A percentile compares a stretch with the other conserved stretches of the same genome.
Conservation (phyloP, 2,797 vertebrate genomes). For the Melopsittacus undulatus region DNA sequence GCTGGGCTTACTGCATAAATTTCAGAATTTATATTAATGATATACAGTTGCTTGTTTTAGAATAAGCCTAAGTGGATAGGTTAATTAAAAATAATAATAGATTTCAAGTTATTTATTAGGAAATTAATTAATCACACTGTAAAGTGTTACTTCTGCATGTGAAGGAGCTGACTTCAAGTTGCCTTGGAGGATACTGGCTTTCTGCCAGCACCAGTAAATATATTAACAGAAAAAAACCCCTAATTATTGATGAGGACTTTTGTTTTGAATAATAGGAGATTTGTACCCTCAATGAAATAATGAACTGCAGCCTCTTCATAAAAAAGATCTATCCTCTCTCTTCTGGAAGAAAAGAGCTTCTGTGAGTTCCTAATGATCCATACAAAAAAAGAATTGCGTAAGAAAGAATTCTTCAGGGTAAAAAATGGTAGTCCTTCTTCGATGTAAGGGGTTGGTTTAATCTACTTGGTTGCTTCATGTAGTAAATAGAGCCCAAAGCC, state of each 20-base stretch:
- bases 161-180: neutral
- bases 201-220: neutral
- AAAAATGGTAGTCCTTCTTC: neutral
- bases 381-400: neutral
- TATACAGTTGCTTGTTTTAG: neutral
- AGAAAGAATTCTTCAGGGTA: neutral
- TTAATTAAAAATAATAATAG: constrained; percentile 50
- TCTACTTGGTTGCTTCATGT: neutral
- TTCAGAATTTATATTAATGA: neutral
- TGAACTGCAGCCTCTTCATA: neutral
- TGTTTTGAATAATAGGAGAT: neutral
- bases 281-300: neutral
- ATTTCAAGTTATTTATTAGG: neutral
- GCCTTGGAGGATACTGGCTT: neutral
- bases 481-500: neutral
- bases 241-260: neutral
- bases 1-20: neutral
- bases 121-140: constrained; percentile 24
- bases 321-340: neutral
- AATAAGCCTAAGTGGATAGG: neutral
- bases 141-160: neutral
- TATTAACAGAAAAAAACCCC: neutral
- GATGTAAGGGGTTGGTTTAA: neutral
- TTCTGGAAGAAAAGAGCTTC: neutral
- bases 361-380: neutral